phyloP scores from a whole-genome alignment of 2,113 vertebrate genomes.

The Ailuropoda melanoleuca region DNA sequence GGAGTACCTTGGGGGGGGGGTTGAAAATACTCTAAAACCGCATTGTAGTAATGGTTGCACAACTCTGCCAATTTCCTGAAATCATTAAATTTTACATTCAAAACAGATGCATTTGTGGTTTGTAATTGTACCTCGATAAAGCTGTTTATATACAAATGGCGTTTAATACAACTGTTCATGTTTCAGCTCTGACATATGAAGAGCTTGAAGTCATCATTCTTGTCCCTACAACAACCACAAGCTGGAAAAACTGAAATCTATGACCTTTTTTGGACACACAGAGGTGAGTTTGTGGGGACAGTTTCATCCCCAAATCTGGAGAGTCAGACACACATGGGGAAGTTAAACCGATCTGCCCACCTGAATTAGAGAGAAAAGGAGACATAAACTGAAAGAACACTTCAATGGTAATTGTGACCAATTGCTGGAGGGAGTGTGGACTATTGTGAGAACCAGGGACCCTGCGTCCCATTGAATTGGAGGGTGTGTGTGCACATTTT shows the following conservation, averaged over 20 bases:
- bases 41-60: background rate
- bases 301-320: background rate
- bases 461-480: background rate
- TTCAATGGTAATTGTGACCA: too few species aligned
- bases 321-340: background rate
- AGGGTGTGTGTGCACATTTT: too few species aligned
- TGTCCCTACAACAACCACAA: background rate
- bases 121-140: background rate
- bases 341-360: background rate
- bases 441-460: fast-evolving
- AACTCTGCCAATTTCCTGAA: background rate
- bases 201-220: background rate
- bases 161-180: background rate
- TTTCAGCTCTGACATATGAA: background rate
- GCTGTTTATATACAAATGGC: background rate
- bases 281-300: background rate
- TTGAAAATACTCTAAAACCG: background rate
- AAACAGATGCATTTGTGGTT: background rate
- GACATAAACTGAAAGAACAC: background rate
- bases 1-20: background rate
- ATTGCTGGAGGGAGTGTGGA: background rate
- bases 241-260: background rate
- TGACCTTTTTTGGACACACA: background rate
- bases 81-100: background rate
- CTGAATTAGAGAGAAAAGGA: background rate